phyloP scores from a whole-genome alignment of 2,888 invertebrate species.

The Ischnura elegans region DNA sequence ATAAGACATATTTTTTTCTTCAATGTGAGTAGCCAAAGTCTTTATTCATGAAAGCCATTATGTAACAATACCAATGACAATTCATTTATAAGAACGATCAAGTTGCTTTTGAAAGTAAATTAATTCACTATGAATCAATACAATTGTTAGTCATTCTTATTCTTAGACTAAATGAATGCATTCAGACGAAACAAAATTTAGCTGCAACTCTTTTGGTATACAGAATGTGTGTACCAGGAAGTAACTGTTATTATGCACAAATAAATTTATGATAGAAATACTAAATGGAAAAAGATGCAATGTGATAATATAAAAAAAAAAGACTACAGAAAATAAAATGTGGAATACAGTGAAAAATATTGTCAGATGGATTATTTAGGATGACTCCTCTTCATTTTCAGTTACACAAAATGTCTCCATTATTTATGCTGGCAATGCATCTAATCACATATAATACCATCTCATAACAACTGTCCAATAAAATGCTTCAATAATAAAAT shows the following conservation, averaged over 20 bases:
- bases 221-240: not conserved
- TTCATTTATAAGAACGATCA: slow-evolving; percentile 6
- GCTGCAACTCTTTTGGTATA: not conserved
- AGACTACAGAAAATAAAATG: not conserved
- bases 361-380: not conserved
- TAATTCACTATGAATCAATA: slow-evolving; percentile 38
- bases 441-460: not conserved
- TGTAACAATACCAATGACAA: slow-evolving; percentile 39
- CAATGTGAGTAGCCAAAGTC: not conserved
- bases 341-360: not conserved
- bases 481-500: slow-evolving; percentile 52
- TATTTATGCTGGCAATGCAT: not conserved
- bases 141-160: slow-evolving; percentile 16
- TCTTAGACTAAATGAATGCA: slow-evolving; percentile 9
- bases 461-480: slow-evolving; percentile 8
- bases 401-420: not conserved
- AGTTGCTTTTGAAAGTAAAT: not conserved
- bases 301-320: not conserved
- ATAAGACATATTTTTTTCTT: not conserved
- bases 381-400: not conserved
- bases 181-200: slow-evolving; percentile 25
- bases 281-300: not conserved
- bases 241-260: not conserved
- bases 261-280: not conserved
- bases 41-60: slow-evolving; percentile 25